Base-by-base conservation (phyloP, 2,113 vertebrate genomes). In the Erythrolamprus reginae region DNA sequence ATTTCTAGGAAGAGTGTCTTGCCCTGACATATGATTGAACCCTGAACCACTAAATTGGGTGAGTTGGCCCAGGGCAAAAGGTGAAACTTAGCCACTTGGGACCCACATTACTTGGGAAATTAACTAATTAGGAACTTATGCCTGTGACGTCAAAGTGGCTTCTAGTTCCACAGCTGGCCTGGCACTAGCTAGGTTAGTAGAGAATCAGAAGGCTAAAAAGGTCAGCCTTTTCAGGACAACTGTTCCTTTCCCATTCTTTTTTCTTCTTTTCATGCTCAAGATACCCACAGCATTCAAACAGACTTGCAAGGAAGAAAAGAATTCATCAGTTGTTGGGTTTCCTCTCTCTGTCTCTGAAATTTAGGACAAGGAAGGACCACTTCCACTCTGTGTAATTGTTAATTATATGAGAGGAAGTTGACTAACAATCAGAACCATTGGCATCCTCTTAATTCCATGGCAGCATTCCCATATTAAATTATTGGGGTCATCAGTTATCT, bases 71-170 rank as follows among this genome's bases (percentile, higher is more conserved):
- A 93, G 96, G 97, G 96, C 95, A 94, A 97, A 96, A 97, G 97
- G 97, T 97, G 97, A 97, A 95, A 91, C 91, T 91, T 86, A 95
- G 55, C 92, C 88, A 92, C 93, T 92, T n/a, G 10, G 93, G 93
- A 96, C 93, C 94, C 77, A 21, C 86, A 38, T 89, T 96, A 95
- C 92, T 95, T 94, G 97, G 96, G 96, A 97, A 97, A 97, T 97
- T 95, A 97, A 94, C 92, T 96, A 97, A 97, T 97, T 97, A 96
- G 94, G 95, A 92, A 88, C 96, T 96, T 96, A 89, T 93, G 94
- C 93, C 51, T 1, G 48, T 93, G 95, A 96, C 13, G 90, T 96
- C 95, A 93, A 92, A 84, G 91, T 82, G 94, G 94, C 93, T 95
- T 90, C 95, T 95, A 96, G 95, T 96, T 96, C 92, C 93, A 94